These are phyloP conservation scores for Monomorium pharaonis DNA, from an alignment of 1,140 invertebrate genomes.

Conservation along the genomic window DNA sequence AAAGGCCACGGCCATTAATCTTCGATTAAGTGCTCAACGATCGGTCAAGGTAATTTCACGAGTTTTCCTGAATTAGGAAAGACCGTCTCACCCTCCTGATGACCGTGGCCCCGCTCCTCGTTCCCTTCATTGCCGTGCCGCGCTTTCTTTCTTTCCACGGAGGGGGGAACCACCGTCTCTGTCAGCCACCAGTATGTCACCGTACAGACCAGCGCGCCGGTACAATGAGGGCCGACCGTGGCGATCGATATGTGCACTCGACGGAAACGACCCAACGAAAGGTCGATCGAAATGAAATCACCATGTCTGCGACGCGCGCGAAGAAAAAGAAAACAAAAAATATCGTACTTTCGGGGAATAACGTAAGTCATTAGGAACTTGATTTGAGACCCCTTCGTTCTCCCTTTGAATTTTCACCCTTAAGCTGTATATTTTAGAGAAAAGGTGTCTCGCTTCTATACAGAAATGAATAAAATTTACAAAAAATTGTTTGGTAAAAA, in stretches of 20 bases:
- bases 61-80: constrained; percentile 81
- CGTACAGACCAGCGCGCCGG: constrained; percentile 80
- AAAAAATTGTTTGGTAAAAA: not conserved
- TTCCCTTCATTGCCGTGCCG: constrained; percentile 7
- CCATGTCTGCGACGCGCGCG: constrained; percentile 32
- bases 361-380: not conserved
- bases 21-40: constrained; percentile 81
- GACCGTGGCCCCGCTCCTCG: constrained; percentile 20
- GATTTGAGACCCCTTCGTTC: not conserved
- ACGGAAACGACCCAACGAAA: constrained; percentile 76
- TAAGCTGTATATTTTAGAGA: not conserved
- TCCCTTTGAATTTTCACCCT: not conserved
- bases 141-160: constrained; percentile 54
- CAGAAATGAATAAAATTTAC: not conserved
- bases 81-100: constrained; percentile 54
- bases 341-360: not conserved
- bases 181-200: constrained; percentile 84
- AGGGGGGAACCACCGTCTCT: constrained; percentile 67
- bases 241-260: constrained; percentile 84
- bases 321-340: constrained; percentile 4
- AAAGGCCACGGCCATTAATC: constrained; percentile 75
- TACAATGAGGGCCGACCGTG: constrained; percentile 74
- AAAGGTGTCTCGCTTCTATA: not conserved
- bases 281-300: constrained; percentile 82
- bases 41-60: constrained; percentile 81